Conservation (phyloP, 2,888 invertebrate genomes). For the Watsonalla binaria region DNA sequence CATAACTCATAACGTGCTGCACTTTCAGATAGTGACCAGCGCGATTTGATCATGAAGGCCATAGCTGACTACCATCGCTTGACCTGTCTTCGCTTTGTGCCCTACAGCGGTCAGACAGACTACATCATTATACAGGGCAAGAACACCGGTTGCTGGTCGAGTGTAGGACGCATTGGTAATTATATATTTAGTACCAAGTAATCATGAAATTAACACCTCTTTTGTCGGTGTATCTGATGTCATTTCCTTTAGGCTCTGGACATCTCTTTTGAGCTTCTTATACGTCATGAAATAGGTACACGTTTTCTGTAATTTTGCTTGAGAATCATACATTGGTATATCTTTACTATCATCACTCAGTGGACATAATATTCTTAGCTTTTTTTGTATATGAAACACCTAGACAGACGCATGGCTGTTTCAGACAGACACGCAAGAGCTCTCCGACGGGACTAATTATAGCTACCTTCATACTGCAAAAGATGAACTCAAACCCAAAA, state of each 20-base stretch:
- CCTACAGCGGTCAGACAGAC: constrained; percentile 80
- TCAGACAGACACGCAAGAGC: too few species aligned
- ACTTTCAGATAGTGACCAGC: constrained; percentile 73
- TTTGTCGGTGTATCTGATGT: too few species aligned
- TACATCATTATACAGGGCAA: constrained; percentile 83
- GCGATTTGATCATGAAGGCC: constrained; percentile 81
- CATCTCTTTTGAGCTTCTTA: too few species aligned
- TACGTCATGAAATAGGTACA: neutral
- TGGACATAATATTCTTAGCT: too few species aligned
- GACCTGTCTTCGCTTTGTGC: constrained; percentile 87
- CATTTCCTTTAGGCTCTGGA: too few species aligned
- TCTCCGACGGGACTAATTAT: too few species aligned
- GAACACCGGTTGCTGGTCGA: constrained; percentile 90
- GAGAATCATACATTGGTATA: neutral
- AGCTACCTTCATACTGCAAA: too few species aligned
- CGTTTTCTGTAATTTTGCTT: neutral
- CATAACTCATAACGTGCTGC: neutral
- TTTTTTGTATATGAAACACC: too few species aligned
- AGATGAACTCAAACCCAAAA: too few species aligned
- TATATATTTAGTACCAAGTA: constrained; percentile 1
- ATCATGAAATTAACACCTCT: too few species aligned
- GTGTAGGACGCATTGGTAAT: constrained; percentile 83
- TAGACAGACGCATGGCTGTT: too few species aligned
- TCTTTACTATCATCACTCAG: too few species aligned
- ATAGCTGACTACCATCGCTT: constrained; percentile 86